phyloP scores from a whole-genome alignment of 2,797 vertebrate genomes.

The Bradypodion pumilum region DNA sequence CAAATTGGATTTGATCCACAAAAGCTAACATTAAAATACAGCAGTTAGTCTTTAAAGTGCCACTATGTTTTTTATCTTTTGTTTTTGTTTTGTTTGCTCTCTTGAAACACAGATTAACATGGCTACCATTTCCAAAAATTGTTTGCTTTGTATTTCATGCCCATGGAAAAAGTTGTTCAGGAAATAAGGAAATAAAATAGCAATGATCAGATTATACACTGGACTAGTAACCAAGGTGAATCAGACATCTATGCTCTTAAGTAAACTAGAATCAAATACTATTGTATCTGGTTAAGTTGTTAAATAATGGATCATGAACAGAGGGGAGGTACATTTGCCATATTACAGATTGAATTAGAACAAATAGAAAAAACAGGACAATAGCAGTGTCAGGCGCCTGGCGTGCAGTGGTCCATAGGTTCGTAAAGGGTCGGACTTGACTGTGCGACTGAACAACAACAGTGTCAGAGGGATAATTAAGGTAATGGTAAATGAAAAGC shows the following conservation, averaged over 20 bases:
- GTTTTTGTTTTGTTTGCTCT: no score
- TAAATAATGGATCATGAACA: slow-evolving; percentile 67
- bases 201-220: background rate
- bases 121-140: no score
- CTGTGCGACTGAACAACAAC: no score
- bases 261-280: slow-evolving; percentile 37
- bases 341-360: slow-evolving; percentile 10
- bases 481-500: no score
- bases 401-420: no score
- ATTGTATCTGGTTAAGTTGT: slow-evolving; percentile 39
- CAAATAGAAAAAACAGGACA: background rate
- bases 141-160: slow-evolving; percentile 36
- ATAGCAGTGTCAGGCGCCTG: slow-evolving; percentile 39
- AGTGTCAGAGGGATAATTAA: no score
- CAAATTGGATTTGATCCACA: no score
- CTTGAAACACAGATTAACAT: no score
- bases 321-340: slow-evolving; percentile 31
- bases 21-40: no score
- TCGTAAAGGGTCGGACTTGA: no score
- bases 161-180: slow-evolving; percentile 26
- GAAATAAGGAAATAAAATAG: background rate
- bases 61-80: no score
- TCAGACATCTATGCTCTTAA: background rate
- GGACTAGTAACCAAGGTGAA: slow-evolving; percentile 6
- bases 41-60: no score